Evolutionary conservation across 1,140 invertebrate genomes (phyloP), one percentile per base, ranked within the genome.

Genomic region (Yoshiicerus persimilis): DNA sequence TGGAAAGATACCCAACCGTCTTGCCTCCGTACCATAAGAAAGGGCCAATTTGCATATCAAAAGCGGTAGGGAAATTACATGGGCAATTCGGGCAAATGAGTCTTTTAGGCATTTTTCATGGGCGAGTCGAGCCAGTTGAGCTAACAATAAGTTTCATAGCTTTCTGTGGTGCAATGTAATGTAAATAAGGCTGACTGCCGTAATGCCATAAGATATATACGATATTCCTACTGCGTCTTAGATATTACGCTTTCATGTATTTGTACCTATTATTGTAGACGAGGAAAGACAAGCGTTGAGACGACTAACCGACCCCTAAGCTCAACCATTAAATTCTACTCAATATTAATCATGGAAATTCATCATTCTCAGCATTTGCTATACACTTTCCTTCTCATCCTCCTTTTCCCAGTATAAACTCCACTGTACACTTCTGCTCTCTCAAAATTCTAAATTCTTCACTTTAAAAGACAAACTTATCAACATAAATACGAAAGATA

Each of bases 71-170:
- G 64, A 84, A 80, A 87, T 87, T 80, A 84, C 75, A 84, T 64
- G 41, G 38, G 87, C 70, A 80, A 87, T 80, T 87, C 77, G 34
- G 23, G 66, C 87, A 87, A 87, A 87, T 87, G 87, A 87, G 87
- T 62, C 38, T 62, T 83, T 84, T 84, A 32, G 83, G 32, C 39
- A 84, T 84, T 41, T 84, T 84, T 84, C 38, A 84, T 84, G 47
- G 30, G 39, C 32, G 75, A 80, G 75, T 80, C 32, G 75, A 80
- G 75, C 32, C 32, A 34, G 70, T 77, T 32, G 20, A 36, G 47
- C 47, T 56, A 56, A 56, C 47, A 56, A 56, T 56, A 56, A 56
- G 47, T 56, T 56, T 56, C 47, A 56, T 56, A 56, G 47, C n/a
- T 56, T 56, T 56, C 47, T 56, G 47, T n/a, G 47, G 47, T 16